Conservation (phyloP, 2,797 vertebrate species). For the Eidolon dupreanum region DNA sequence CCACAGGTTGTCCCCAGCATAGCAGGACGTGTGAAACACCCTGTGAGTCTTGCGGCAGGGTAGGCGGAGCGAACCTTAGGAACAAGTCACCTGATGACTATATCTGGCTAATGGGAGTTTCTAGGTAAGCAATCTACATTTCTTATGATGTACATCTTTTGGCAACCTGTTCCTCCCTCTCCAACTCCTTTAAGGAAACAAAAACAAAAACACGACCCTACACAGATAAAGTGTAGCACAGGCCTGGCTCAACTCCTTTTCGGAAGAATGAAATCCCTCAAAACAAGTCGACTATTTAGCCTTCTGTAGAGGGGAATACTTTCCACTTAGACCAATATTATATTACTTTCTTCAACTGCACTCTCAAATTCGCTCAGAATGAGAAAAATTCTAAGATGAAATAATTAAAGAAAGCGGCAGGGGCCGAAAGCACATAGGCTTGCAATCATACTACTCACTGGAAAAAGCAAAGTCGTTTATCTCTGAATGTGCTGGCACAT, state of each 20-base stretch:
- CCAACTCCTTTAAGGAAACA: slow-evolving; percentile 4
- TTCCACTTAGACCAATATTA: neutral
- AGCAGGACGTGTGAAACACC: rapidly evolving
- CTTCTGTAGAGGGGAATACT: neutral
- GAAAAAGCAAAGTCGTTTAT: neutral
- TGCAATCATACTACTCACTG: neutral
- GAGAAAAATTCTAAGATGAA: neutral
- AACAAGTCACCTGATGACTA: neutral
- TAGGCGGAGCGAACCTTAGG: neutral
- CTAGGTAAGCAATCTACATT: neutral
- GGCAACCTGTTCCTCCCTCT: neutral
- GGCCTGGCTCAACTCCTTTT: neutral
- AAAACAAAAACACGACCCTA: neutral
- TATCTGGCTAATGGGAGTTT: neutral
- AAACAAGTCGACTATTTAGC: neutral
- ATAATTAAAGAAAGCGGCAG: neutral
- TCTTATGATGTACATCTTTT: neutral
- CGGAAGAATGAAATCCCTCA: neutral
- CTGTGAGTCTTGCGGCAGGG: neutral
- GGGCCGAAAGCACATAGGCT: neutral
- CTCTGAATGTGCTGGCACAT: neutral
- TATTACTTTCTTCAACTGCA: neutral
- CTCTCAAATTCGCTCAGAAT: neutral
- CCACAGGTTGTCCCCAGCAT: rapidly evolving
- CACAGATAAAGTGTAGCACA: neutral